Evolutionary conservation across 2,888 invertebrate genomes (phyloP), one percentile per base, ranked within the genome.

Genomic region (Tyria jacobaeae): DNA sequence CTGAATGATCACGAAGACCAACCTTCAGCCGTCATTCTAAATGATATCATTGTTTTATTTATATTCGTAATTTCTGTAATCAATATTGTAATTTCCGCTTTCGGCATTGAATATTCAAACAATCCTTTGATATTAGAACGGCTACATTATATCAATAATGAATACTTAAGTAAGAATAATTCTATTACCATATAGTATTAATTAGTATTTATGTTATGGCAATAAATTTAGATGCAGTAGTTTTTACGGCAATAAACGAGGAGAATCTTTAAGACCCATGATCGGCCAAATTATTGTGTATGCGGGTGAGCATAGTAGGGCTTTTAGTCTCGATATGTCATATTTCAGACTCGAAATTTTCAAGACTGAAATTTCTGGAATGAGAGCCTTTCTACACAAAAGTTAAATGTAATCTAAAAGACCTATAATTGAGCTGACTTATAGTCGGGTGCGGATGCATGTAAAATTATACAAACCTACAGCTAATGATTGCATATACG

Each of bases 31-130:
- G 89, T 96, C 73, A 94, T 97, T 71, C 92, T 98, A 73, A 98
- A 98, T 90, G 97, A 98, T 88, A 83, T 97, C 75, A 97, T 97
- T 76, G 95, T 97, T 66, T 95, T 97, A 81, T 95, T 96, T 72
- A 95, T 98, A 81, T 98, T 98, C 90, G 86, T 97, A 56, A 97
- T 98, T 87, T 97, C 97, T 17, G 94, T 97, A 56, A 94, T 96
- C 52, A 98, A 98, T 86, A 96, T 98, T 66, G 94, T 97, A 52
- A 97, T 97, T 82, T 97, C 97, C 50, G 97, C 96, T 47, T 98
- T 98, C 82, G 97, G 97, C 56, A 96, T 98, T 73, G 97, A 97
- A 82, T 96, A 96, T 84, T 96, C 96, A 12, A 96, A 95, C 77
- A 95, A 95, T 73, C 95, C 96, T 0, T 86, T 96, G 57, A 89